These are phyloP conservation scores for Eubucco bourcierii DNA, from an alignment of 2,113 vertebrate species.

Conservation along the genomic window DNA sequence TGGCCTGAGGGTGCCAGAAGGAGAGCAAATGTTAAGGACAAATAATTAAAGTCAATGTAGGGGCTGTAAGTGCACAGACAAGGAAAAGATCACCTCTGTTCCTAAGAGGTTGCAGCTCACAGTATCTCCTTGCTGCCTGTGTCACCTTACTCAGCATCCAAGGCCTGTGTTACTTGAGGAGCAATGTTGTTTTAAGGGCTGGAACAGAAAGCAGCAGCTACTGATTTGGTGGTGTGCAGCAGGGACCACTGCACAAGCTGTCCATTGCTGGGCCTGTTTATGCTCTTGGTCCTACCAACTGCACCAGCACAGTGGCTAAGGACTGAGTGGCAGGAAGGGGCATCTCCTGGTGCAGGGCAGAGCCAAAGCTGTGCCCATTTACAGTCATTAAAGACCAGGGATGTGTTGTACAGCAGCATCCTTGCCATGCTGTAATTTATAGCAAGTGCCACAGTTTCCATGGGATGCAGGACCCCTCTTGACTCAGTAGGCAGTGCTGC, in stretches of 20 bases:
- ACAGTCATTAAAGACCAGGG: not conserved
- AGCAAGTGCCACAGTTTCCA: conserved; percentile 39
- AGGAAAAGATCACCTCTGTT: not conserved
- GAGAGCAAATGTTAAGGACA: not conserved
- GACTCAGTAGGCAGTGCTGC: not conserved
- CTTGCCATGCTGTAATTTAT: not conserved
- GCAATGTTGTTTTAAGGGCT: not conserved
- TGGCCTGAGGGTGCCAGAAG: not conserved
- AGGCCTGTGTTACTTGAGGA: not conserved
- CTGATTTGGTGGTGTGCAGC: not conserved
- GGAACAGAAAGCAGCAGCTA: not conserved
- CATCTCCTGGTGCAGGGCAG: not conserved
- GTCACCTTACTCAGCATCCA: not conserved
- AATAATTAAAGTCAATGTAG: not conserved
- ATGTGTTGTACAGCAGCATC: conserved; percentile 40
- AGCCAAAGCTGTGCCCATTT: not conserved
- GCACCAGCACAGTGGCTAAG: not conserved
- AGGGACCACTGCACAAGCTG: not conserved
- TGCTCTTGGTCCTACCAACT: not conserved
- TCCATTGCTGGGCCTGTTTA: not conserved
- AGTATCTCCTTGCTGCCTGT: not conserved
- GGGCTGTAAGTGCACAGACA: not conserved
- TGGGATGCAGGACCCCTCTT: conserved; percentile 28
- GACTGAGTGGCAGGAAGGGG: not conserved
- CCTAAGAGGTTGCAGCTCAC: not conserved